phyloP scores from a whole-genome alignment of 2,888 invertebrate genomes.

The Beris morrisii region DNA sequence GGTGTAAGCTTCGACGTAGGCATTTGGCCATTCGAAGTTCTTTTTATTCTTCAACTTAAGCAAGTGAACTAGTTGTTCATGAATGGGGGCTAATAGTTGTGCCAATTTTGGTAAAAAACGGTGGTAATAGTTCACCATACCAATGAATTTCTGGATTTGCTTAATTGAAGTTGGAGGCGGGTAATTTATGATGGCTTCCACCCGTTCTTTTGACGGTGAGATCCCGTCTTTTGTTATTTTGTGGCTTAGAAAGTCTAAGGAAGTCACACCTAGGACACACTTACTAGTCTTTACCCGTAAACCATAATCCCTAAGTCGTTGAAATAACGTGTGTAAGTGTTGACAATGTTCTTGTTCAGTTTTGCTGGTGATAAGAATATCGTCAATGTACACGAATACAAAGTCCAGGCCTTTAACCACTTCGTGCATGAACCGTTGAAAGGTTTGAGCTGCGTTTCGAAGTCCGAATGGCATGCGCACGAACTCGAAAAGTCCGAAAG shows the following conservation, averaged over 20 bases:
- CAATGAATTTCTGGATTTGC: constrained; percentile 24
- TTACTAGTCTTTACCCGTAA: too few relatives aligned
- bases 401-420: too few relatives aligned
- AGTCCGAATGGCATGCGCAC: too few relatives aligned
- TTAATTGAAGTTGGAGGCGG: constrained; percentile 24
- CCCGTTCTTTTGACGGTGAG: constrained; percentile 15
- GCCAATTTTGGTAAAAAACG: constrained; percentile 26
- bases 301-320: too few relatives aligned
- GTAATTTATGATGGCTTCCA: constrained; percentile 11
- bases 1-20: not conserved
- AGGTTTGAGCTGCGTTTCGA: too few relatives aligned
- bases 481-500: too few relatives aligned
- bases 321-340: too few relatives aligned
- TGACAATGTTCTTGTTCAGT: constrained; percentile 1
- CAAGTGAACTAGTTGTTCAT: not conserved
- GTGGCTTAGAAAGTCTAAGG: constrained; percentile 26
- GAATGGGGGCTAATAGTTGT: too few relatives aligned
- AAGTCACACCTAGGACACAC: too few relatives aligned
- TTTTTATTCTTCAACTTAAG: not conserved
- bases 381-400: too few relatives aligned
- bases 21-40: constrained; percentile 4
- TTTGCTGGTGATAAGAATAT: too few relatives aligned
- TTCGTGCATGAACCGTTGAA: too few relatives aligned
- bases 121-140: constrained; percentile 32
- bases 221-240: constrained; percentile 9